Conservation (phyloP, 1,140 invertebrate genomes). For the Drosophila subobscura region DNA sequence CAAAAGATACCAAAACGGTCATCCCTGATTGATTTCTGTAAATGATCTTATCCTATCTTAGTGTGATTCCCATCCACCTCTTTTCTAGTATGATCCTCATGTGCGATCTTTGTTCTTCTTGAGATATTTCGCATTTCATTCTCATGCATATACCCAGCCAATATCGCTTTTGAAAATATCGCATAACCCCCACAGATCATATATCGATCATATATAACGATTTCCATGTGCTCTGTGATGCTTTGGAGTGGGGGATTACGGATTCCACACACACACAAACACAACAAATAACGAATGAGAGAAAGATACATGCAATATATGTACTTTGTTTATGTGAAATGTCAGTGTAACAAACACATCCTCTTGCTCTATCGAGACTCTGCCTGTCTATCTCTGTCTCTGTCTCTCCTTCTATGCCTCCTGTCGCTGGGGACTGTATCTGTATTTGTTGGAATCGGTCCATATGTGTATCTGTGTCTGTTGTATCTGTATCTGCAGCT, state of each 20-base stretch:
- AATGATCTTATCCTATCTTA: too few species aligned
- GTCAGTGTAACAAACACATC: conserved; percentile 64
- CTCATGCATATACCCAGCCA: too few species aligned
- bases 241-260: conserved; percentile 5
- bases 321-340: conserved; percentile 65
- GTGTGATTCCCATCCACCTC: too few species aligned
- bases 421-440: conserved; percentile 13
- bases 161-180: too few species aligned
- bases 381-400: background rate
- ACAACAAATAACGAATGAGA: conserved; percentile 12
- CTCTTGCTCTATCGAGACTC: conserved; percentile 15
- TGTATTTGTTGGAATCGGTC: conserved; percentile 20
- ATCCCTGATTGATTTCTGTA: too few species aligned
- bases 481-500: conserved; percentile 53
- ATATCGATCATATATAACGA: conserved; percentile 19
- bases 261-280: conserved; percentile 8
- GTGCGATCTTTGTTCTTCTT: too few species aligned
- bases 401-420: conserved; percentile 3
- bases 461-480: conserved; percentile 21
- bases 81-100: too few species aligned
- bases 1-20: too few species aligned
- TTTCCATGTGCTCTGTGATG: conserved; percentile 50
- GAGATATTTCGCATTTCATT: too few species aligned
- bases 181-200: too few species aligned
- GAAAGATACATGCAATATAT: conserved; percentile 40